phyloP scores from a whole-genome alignment of 2,113 vertebrate species.

The Eurypyga helias region DNA sequence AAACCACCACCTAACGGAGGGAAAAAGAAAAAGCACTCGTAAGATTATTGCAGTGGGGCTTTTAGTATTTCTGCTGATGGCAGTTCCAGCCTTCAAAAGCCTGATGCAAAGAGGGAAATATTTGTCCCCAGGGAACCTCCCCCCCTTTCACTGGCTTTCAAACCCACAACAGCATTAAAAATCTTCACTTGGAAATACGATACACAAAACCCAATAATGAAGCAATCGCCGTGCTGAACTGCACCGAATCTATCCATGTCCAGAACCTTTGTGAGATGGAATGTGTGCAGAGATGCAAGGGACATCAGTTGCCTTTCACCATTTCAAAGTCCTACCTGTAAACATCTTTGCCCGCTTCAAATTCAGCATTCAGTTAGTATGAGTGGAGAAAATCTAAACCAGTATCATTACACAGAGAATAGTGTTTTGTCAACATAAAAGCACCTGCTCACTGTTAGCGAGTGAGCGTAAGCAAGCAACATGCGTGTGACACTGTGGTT shows the following conservation, averaged over 20 bases:
- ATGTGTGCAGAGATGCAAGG: not conserved
- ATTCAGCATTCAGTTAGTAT: not conserved
- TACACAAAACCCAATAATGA: not conserved
- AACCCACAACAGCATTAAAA: not conserved
- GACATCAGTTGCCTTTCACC: not conserved
- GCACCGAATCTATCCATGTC: not conserved
- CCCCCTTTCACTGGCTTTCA: not conserved
- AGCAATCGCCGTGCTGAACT: not conserved
- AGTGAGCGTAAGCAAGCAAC: not conserved
- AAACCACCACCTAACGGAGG: slow-evolving; percentile 86
- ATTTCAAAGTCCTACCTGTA: not conserved
- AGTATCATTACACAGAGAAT: not conserved
- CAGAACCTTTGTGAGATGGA: not conserved
- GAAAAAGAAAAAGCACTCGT: not conserved
- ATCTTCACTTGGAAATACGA: not conserved
- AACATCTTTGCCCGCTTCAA: not conserved
- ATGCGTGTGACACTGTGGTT: not conserved
- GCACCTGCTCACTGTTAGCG: not conserved
- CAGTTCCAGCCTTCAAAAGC: not conserved
- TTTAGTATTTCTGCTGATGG: not conserved
- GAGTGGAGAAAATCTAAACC: not conserved
- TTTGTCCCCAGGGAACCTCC: not conserved
- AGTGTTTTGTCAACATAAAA: not conserved
- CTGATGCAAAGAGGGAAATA: not conserved
- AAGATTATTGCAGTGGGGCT: not conserved